These are phyloP conservation scores for Alloplasta piceator DNA, from an alignment of 2,888 invertebrate genomes.

Conservation along the genomic window DNA sequence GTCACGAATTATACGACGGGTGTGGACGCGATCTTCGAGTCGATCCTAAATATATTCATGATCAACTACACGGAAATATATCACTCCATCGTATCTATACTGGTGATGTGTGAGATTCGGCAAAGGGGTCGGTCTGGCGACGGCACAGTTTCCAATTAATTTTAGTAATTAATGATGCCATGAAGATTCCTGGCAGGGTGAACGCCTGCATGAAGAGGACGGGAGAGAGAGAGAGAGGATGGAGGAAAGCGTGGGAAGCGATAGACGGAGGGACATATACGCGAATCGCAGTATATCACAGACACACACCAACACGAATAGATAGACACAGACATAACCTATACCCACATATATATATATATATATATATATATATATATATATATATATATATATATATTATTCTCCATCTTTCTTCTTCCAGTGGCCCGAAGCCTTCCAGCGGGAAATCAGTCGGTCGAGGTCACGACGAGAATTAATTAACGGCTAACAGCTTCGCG, in stretches of 20 bases:
- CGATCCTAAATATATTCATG: constrained; percentile 23
- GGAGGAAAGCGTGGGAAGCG: constrained; percentile 20
- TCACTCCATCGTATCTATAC: constrained; percentile 37
- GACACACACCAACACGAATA: too few species aligned
- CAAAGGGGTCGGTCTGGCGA: constrained; percentile 52
- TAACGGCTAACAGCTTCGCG: constrained; percentile 64
- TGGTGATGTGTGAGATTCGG: constrained; percentile 49
- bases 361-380: constrained; percentile 4
- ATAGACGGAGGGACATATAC: constrained; percentile 20
- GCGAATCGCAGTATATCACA: too few species aligned
- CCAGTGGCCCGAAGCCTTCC: constrained; percentile 49
- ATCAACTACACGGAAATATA: constrained; percentile 35
- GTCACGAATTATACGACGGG: constrained; percentile 25
- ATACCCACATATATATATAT: background rate
- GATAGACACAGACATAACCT: too few species aligned
- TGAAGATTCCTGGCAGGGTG: constrained; percentile 60
- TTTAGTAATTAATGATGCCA: constrained; percentile 66
- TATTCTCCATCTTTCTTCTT: background rate
- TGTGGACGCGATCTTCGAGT: constrained; percentile 24
- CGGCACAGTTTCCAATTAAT: constrained; percentile 67
- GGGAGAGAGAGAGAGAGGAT: constrained; percentile 10
- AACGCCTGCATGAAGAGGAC: constrained; percentile 44
- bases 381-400: background rate
- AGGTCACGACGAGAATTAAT: constrained; percentile 65
- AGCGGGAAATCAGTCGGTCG: constrained; percentile 65